Evolutionary conservation across 2,888 invertebrate genomes (phyloP).

Genomic region (Dicroscelio sp.): DNA sequence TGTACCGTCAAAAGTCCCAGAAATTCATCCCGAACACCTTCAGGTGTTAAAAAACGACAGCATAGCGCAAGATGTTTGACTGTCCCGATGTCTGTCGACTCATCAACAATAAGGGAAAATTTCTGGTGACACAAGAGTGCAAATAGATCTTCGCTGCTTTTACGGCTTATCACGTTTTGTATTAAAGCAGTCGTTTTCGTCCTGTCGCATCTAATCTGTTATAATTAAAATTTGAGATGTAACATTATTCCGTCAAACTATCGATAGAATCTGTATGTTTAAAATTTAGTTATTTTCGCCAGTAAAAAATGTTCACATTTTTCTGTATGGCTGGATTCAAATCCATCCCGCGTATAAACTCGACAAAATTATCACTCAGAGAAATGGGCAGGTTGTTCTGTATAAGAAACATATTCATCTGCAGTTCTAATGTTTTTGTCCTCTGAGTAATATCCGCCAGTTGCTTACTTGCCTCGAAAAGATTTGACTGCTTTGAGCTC

Average conservation of each 20-base stretch:
- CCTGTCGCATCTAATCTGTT: slow-evolving; percentile 35
- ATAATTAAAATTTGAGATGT: too few species aligned
- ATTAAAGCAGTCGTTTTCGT: slow-evolving; percentile 49
- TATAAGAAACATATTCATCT: neutral
- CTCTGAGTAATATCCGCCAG: neutral
- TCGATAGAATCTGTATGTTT: too few species aligned
- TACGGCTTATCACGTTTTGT: slow-evolving; percentile 34
- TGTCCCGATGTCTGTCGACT: slow-evolving; percentile 48
- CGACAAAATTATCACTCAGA: neutral
- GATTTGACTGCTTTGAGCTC: neutral
- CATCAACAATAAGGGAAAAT: slow-evolving; percentile 57
- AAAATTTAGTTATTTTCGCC: too few species aligned
- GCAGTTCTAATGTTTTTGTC: neutral
- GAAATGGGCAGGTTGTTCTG: neutral
- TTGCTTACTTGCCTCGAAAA: neutral
- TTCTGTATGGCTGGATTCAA: neutral
- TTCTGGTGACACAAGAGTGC: neutral
- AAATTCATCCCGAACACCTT: slow-evolving; percentile 10
- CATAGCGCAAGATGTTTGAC: slow-evolving; percentile 56
- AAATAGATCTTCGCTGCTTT: slow-evolving; percentile 3
- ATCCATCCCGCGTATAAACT: neutral
- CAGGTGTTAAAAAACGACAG: neutral
- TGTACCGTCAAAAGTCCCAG: slow-evolving; percentile 38
- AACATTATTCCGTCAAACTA: too few species aligned
- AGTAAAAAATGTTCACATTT: neutral